These are phyloP conservation scores for Parazoanthus atlanticus DNA, from an alignment of 92 coral and sea anemone species.

Conservation along the genomic window DNA sequence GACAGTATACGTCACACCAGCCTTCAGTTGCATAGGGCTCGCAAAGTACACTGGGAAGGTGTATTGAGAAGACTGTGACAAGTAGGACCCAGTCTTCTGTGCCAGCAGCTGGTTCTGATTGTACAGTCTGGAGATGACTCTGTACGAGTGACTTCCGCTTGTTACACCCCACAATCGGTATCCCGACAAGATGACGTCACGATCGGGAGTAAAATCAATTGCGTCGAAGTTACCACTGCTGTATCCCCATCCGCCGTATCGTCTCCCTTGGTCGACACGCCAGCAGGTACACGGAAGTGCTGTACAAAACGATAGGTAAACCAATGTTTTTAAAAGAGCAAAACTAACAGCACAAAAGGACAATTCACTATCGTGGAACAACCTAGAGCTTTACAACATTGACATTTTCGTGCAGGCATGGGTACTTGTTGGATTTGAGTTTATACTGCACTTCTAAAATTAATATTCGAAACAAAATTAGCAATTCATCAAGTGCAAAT, in stretches of 20 bases:
- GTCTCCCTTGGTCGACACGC: slow-evolving; percentile 26
- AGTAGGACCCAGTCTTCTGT: slow-evolving; percentile 49
- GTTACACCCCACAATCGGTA: slow-evolving; percentile 43
- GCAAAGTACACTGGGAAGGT: slow-evolving; percentile 54
- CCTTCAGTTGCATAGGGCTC: slow-evolving; percentile 8
- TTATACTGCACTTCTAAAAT: no score
- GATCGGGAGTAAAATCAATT: slow-evolving; percentile 35
- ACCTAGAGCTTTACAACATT: no score
- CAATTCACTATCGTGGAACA: no score
- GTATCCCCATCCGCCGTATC: background rate
- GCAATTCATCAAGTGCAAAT: no score
- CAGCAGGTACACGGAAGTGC: slow-evolving; percentile 31
- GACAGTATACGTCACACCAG: slow-evolving; percentile 41
- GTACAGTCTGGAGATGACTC: slow-evolving; percentile 43
- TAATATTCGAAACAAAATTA: no score
- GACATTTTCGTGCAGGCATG: no score
- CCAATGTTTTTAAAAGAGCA: no score
- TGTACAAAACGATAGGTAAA: background rate
- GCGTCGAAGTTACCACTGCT: background rate
- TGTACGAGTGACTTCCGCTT: slow-evolving; percentile 10
- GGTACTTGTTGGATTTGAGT: no score
- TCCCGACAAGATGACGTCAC: slow-evolving; percentile 26
- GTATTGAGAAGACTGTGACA: background rate
- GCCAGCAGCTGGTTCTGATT: slow-evolving; percentile 41
- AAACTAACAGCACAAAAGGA: no score